phyloP scores from a whole-genome alignment of 2,113 vertebrate species.

The Ibidorhyncha struthersii region DNA sequence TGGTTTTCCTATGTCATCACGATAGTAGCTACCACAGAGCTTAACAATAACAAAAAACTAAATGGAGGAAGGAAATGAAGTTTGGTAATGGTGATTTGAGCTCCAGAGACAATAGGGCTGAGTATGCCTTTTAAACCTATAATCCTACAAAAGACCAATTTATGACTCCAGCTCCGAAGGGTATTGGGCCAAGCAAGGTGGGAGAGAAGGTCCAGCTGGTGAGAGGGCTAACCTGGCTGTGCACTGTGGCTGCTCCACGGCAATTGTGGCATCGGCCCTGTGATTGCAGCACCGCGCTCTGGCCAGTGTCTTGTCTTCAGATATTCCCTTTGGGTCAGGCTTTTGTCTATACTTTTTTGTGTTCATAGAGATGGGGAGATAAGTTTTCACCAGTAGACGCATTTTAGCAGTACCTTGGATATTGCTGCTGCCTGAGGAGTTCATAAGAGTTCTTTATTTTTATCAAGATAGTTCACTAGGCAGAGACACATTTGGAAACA shows the following conservation, averaged over 20 bases:
- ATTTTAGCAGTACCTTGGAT: background rate
- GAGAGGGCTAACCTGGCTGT: background rate
- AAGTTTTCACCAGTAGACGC: background rate
- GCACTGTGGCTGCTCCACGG: background rate
- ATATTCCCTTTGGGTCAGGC: background rate
- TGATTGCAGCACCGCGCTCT: background rate
- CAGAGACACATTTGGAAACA: slow-evolving; percentile 33
- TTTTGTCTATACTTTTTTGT: background rate
- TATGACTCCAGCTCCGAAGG: background rate
- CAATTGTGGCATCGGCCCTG: rapidly evolving
- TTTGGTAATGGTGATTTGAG: background rate
- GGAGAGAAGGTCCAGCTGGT: background rate
- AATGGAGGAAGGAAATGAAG: background rate
- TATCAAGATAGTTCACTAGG: background rate
- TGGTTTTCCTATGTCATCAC: background rate
- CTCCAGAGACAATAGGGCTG: background rate
- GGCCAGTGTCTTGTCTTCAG: background rate
- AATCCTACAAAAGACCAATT: background rate
- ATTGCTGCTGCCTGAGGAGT: background rate
- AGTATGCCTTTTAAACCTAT: background rate
- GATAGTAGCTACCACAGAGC: background rate
- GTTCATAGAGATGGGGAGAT: background rate
- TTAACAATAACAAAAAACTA: background rate
- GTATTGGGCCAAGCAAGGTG: background rate
- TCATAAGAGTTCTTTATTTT: background rate